Percentiles rank a stretch among this genome's conserved stretches.
phyloP scores from a whole-genome alignment of 2,797 vertebrate genomes.

The Spatula clypeata region DNA sequence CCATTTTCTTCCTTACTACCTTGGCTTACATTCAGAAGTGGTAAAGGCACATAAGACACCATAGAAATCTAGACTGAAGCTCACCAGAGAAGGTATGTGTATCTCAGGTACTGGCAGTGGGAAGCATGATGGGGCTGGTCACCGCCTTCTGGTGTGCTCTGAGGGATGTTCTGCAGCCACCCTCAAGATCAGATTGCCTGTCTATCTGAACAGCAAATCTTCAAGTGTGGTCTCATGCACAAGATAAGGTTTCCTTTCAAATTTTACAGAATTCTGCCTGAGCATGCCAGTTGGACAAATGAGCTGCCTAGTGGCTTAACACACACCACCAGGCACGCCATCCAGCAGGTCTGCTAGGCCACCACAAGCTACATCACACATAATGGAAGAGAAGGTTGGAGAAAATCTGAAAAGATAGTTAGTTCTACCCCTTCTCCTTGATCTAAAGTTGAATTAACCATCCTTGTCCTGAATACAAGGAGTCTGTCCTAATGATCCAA shows the following conservation, averaged over 20 bases:
- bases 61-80: not conserved
- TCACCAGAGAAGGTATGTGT: not conserved
- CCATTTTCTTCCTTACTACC: not conserved
- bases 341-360: not conserved
- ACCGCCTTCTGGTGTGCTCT: not conserved
- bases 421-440: not conserved
- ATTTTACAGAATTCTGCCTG: not conserved
- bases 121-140: not conserved
- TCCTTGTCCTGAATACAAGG: not conserved
- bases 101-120: not conserved
- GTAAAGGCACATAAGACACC: not conserved
- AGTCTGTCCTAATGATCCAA: not conserved
- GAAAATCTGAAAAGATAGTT: not conserved
- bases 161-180: not conserved
- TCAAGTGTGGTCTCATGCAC: not conserved
- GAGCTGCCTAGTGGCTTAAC: not conserved
- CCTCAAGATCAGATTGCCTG: not conserved
- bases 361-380: accelerated
- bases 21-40: not conserved
- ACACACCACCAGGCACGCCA: not conserved
- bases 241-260: not conserved
- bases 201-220: not conserved
- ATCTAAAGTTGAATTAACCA: not conserved
- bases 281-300: not conserved
- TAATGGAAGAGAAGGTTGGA: not conserved